phyloP scores from a whole-genome alignment of 2,797 vertebrate genomes.

The Falco cherrug region DNA sequence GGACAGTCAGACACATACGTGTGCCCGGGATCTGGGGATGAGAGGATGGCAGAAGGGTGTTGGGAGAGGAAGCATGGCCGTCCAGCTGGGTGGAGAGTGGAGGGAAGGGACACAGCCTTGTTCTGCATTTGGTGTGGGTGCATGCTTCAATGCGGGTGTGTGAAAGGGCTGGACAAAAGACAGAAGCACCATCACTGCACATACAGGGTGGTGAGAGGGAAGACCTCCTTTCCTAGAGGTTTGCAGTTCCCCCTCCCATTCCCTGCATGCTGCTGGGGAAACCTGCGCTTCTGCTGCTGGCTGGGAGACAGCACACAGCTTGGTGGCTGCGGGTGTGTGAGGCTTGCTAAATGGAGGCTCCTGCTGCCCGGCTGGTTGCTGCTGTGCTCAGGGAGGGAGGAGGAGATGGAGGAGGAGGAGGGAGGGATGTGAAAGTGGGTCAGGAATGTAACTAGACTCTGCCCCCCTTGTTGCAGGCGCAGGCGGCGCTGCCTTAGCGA shows the following conservation, averaged over 20 bases:
- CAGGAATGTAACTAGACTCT: slow-evolving; percentile 84
- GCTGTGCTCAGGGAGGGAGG: slow-evolving; percentile 25
- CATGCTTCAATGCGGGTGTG: fast-evolving
- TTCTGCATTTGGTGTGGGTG: neutral
- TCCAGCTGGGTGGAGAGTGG: neutral
- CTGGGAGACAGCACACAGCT: slow-evolving; percentile 16
- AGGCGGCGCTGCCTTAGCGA: slow-evolving; percentile 69
- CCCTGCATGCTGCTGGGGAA: neutral
- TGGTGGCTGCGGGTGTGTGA: slow-evolving; percentile 3
- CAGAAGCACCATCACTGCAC: neutral
- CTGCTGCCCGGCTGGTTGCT: slow-evolving; percentile 43
- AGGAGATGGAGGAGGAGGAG: slow-evolving; percentile 61
- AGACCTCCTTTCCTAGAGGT: neutral
- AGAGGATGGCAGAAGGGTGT: neutral
- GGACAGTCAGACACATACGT: fast-evolving
- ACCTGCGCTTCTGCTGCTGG: neutral
- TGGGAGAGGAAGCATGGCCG: neutral
- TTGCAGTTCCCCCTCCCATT: neutral
- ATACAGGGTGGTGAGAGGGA: neutral
- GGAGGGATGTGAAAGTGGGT: slow-evolving; percentile 81
- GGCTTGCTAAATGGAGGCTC: slow-evolving; percentile 41
- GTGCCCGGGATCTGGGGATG: neutral
- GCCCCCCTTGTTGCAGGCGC: slow-evolving; percentile 66
- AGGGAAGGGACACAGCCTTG: neutral
- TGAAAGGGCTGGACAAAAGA: neutral